A percentile compares a stretch with the other conserved stretches of the same genome.
Evolutionary conservation across 2,888 invertebrate species (phyloP).

Genomic region (Mellilla xanthometata): DNA sequence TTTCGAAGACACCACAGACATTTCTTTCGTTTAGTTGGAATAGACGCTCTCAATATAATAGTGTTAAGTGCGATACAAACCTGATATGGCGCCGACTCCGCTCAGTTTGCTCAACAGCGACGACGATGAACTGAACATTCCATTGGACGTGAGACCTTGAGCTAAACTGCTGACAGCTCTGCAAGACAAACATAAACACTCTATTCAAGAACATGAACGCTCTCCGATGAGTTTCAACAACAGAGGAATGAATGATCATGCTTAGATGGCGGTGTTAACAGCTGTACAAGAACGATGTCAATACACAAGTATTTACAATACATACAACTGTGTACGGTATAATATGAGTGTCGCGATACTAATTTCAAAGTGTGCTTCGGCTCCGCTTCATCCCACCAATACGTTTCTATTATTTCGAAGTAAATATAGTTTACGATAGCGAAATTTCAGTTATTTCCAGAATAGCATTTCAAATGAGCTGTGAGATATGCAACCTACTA

Average conservation of each 20-base stretch:
- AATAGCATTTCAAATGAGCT: background rate
- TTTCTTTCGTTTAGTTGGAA: background rate
- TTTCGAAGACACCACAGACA: too few relatives aligned
- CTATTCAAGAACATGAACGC: slow-evolving; percentile 45
- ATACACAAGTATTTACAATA: slow-evolving; percentile 58
- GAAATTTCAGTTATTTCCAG: background rate
- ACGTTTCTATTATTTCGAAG: background rate
- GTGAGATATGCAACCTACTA: background rate
- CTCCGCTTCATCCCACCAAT: slow-evolving; percentile 1
- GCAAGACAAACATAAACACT: slow-evolving; percentile 56
- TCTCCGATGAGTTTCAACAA: slow-evolving; percentile 8
- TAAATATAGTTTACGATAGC: background rate
- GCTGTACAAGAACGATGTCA: slow-evolving; percentile 55
- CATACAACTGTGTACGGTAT: slow-evolving; percentile 19
- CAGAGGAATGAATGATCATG: slow-evolving; percentile 47
- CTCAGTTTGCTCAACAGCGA: slow-evolving; percentile 82
- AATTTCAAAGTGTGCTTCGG: slow-evolving; percentile 7
- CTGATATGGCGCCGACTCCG: slow-evolving; percentile 78
- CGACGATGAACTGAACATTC: slow-evolving; percentile 90
- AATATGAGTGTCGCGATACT: background rate
- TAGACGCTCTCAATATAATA: background rate
- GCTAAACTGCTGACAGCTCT: slow-evolving; percentile 80
- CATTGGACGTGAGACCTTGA: slow-evolving; percentile 85
- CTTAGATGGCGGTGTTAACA: slow-evolving; percentile 43
- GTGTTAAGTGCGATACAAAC: slow-evolving; percentile 48